phyloP scores from a whole-genome alignment of 2,888 invertebrate genomes.

The Plutella xylostella region DNA sequence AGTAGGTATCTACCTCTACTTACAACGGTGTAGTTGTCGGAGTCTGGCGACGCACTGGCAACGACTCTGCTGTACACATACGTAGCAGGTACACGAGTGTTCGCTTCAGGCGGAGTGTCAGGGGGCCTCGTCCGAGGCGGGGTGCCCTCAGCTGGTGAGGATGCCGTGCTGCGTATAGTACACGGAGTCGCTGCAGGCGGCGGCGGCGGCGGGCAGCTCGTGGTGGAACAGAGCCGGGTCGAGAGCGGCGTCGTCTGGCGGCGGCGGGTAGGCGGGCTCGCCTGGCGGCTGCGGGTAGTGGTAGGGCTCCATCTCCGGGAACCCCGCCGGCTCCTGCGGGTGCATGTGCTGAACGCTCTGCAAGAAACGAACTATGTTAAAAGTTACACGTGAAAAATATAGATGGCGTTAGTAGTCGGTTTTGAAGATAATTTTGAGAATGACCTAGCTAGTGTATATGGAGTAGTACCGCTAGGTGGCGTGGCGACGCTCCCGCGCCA shows the following conservation, averaged over 20 bases:
- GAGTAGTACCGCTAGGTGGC: too few relatives aligned
- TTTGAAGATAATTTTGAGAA: too few relatives aligned
- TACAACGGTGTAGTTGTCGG: too few relatives aligned
- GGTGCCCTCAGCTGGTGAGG: slow-evolving; percentile 33
- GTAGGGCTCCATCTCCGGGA: background rate
- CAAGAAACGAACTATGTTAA: too few relatives aligned
- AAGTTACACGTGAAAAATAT: too few relatives aligned
- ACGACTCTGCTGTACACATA: background rate
- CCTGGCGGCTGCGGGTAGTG: background rate
- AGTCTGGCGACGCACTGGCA: too few relatives aligned
- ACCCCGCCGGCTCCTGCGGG: background rate
- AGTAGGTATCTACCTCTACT: too few relatives aligned
- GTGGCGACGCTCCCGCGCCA: too few relatives aligned
- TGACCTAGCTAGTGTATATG: too few relatives aligned
- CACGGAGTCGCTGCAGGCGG: background rate
- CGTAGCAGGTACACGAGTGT: background rate
- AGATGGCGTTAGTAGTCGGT: background rate
- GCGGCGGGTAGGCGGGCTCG: background rate
- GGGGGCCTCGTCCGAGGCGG: slow-evolving; percentile 18
- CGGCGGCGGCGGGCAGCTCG: background rate
- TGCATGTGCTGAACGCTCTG: background rate
- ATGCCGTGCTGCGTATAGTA: slow-evolving; percentile 28
- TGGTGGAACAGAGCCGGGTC: too few relatives aligned
- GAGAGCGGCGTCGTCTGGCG: background rate
- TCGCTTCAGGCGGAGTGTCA: slow-evolving; percentile 15